Percentiles rank a stretch among this genome's conserved stretches.
Conservation (phyloP, 2,113 vertebrate species). For the Tyrannus savana region DNA sequence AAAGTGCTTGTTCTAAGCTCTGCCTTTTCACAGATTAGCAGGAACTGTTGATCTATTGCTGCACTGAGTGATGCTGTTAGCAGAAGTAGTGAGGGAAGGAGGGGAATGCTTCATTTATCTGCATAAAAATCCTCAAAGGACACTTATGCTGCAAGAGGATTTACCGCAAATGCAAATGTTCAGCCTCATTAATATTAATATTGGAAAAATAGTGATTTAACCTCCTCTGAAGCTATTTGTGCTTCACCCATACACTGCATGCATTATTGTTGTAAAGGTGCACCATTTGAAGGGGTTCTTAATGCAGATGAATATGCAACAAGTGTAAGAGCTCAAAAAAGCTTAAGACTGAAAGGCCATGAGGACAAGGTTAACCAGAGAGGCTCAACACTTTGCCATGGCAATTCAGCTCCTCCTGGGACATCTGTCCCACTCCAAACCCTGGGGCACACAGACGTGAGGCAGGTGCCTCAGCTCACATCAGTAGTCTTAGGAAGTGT, state of each 20-base stretch:
- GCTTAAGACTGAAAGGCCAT: background rate
- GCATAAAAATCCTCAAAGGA: conserved; percentile 25
- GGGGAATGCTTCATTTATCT: conserved; percentile 3
- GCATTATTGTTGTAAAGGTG: background rate
- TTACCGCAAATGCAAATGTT: background rate
- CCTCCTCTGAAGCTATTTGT: conserved; percentile 10
- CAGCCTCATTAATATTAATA: conserved; percentile 40
- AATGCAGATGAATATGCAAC: background rate
- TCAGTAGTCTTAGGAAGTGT: background rate
- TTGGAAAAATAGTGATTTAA: conserved; percentile 1
- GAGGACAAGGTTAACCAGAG: background rate
- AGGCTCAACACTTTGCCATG: background rate
- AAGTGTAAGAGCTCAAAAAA: background rate
- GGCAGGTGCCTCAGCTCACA: background rate
- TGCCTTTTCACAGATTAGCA: conserved; percentile 16
- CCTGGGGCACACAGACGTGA: background rate
- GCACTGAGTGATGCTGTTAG: background rate
- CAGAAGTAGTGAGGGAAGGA: background rate
- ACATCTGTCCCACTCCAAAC: background rate
- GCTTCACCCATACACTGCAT: background rate
- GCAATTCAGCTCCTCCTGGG: background rate
- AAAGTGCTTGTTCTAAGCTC: background rate
- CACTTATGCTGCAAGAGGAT: background rate
- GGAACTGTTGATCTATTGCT: conserved; percentile 11
- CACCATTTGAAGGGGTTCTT: background rate